Percentiles rank a stretch among this genome's conserved stretches.
These are phyloP conservation scores for Dendrophyllia cribrosa DNA, from an alignment of 64 coral and sea anemone species.

Conservation along the genomic window DNA sequence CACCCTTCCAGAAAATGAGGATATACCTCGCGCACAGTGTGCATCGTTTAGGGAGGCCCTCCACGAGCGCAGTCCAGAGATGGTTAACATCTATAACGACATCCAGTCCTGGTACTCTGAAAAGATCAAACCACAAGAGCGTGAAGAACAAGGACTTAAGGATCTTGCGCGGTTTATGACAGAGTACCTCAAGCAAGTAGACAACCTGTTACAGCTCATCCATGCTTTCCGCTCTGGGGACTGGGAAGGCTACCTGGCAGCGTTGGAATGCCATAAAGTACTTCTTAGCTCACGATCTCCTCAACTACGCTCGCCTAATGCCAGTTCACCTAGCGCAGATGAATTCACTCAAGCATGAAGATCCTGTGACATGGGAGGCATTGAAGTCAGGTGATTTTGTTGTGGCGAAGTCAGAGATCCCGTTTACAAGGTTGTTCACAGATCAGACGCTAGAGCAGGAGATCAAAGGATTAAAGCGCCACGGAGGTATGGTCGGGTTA, in stretches of 20 bases:
- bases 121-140: slow-evolving; percentile 17
- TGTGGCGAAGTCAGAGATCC: slow-evolving; percentile 56
- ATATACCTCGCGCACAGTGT: neutral
- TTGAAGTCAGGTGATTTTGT: too few species aligned
- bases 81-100: slow-evolving; percentile 19
- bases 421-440: slow-evolving; percentile 37
- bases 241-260: neutral
- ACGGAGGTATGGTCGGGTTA: slow-evolving; percentile 50
- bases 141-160: too few species aligned
- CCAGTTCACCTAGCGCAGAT: neutral
- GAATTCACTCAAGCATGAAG: slow-evolving; percentile 14
- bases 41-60: too few species aligned
- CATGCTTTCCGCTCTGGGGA: slow-evolving; percentile 3
- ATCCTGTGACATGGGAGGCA: slow-evolving; percentile 43
- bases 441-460: slow-evolving; percentile 52
- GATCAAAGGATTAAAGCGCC: slow-evolving; percentile 58
- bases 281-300: neutral
- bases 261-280: neutral
- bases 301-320: neutral
- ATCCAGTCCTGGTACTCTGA: slow-evolving; percentile 46
- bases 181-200: too few species aligned
- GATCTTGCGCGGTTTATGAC: too few species aligned
- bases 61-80: too few species aligned
- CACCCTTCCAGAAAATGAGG: neutral
- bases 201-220: neutral